These are phyloP conservation scores for Meandrusa payeni DNA, from an alignment of 2,888 invertebrate species.

Conservation along the genomic window DNA sequence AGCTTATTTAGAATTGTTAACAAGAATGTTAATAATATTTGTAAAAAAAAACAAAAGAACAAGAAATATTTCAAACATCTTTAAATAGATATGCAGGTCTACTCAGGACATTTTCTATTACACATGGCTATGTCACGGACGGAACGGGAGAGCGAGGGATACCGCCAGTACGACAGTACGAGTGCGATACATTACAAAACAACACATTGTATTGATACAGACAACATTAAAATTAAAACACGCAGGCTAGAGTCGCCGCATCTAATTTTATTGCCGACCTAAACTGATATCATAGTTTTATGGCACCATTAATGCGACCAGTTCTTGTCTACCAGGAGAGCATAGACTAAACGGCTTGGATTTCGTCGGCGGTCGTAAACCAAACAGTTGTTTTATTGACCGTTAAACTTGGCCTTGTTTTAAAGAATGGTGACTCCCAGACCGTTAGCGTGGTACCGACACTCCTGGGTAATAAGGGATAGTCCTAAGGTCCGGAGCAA, in stretches of 20 bases:
- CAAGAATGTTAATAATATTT: no score
- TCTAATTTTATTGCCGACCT: conserved; percentile 1
- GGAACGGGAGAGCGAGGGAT: no score
- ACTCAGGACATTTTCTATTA: no score
- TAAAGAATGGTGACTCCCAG: conserved; percentile 12
- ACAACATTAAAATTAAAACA: neutral
- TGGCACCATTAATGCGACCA: conserved; percentile 1
- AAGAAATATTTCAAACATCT: no score
- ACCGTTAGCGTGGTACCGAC: conserved; percentile 7
- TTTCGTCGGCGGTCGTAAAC: conserved; percentile 18
- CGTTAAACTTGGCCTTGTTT: conserved; percentile 14
- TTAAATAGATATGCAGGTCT: no score
- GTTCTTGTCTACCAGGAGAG: neutral
- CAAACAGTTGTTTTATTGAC: conserved; percentile 18
- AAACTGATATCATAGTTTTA: conserved; percentile 1
- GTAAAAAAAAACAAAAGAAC: no score
- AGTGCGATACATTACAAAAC: no score
- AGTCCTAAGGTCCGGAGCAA: neutral
- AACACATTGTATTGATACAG: no score
- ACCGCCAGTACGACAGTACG: no score
- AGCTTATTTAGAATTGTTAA: no score
- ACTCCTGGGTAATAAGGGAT: neutral
- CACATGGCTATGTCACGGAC: no score
- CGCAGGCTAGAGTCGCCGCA: neutral
- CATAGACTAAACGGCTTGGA: neutral